phyloP scores from a whole-genome alignment of 2,888 invertebrate genomes.

The Tipula lateralis region DNA sequence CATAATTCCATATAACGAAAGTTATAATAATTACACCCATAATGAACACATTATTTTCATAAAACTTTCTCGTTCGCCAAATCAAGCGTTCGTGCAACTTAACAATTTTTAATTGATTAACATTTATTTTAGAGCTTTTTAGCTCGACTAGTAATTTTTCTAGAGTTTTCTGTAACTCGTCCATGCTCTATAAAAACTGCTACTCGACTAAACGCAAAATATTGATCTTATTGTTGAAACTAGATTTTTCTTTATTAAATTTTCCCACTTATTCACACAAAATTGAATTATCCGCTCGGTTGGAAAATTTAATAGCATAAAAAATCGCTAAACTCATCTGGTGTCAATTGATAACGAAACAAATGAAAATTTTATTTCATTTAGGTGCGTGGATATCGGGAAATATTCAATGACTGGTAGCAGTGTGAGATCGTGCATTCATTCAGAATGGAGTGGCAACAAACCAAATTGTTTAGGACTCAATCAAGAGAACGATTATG shows the following conservation, averaged over 20 bases:
- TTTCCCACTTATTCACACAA: background rate
- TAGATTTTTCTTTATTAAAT: background rate
- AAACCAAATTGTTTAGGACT: conserved; percentile 75
- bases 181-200: background rate
- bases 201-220: background rate
- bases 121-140: background rate
- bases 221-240: background rate
- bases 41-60: background rate
- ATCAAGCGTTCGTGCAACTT: background rate
- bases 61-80: background rate
- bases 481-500: conserved; percentile 82
- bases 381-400: conserved; percentile 77
- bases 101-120: background rate
- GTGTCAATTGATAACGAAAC: background rate
- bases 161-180: background rate
- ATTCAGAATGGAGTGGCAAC: conserved; percentile 75
- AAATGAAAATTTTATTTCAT: conserved; percentile 31
- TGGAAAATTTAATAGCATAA: background rate
- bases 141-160: background rate
- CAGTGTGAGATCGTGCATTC: conserved; percentile 64
- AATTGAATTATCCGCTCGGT: background rate
- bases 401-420: conserved; percentile 78
- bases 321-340: background rate
- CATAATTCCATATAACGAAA: background rate
- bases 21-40: background rate